Base-by-base conservation (phyloP, 2,888 invertebrate species). In the Noctua pronuba region DNA sequence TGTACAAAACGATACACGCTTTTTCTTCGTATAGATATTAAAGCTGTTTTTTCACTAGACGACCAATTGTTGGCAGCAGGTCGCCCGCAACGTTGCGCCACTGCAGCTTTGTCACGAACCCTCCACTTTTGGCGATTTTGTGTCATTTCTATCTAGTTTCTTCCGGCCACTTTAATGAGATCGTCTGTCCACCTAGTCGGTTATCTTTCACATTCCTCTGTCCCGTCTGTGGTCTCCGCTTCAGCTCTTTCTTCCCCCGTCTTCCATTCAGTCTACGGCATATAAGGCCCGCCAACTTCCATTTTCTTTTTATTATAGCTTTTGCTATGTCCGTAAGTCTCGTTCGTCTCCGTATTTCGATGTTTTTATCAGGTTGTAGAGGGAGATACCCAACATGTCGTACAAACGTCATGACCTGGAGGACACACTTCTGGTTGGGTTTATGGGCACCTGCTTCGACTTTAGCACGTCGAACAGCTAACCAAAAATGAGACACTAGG, bases 1-100 rank as follows among this genome's bases (percentile, higher is more conserved):
- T 85, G 87, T 79, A 82, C 75, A 80, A 86, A 85, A 80, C 75
- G 75, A 80, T 83, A 87, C 72, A 69, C 58, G 70, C n/a, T 72
- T 72, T 77, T 82, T 58, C 71, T 79, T 82, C 52, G 49, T 67
- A 67, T 35, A 68, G 21, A 52, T 69, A 65, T 24, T 67, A 73
- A 81, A 49, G 73, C 44, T 58, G 28, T 13, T 52, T 35, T 11
- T 38, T 62, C 68, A 75, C 68, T 52, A 16, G 24, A 38, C 68
- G 58, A 77, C 21, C 11, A 67, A 65, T 13, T 67, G 13, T 78
- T 66, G 41, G 13, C 31, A 38, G 65, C 52, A 10, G 0, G 1
- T 66, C 16, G 21, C 64, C 24, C 1, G 35, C 35, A 66, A 76
- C 31, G 18, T 78, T 11, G 21, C 31, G 52, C 55, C 10, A 74